phyloP scores from a whole-genome alignment of 2,113 vertebrate species.

The Apodemus sylvaticus region DNA sequence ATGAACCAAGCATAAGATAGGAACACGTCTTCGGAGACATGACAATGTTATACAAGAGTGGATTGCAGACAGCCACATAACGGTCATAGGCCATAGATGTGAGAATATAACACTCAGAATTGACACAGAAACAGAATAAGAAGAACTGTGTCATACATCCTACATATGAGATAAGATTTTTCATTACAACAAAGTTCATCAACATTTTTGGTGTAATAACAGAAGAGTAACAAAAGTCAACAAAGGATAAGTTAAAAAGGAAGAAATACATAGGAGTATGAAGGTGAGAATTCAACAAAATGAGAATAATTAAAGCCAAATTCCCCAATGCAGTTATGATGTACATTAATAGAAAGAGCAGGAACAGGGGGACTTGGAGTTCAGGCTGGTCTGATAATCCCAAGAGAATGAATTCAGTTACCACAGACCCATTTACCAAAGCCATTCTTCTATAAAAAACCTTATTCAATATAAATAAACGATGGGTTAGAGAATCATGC shows the following conservation, averaged over 20 bases:
- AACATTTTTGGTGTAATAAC: slow-evolving; percentile 70
- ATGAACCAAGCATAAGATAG: slow-evolving; percentile 19
- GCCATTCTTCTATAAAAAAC: not conserved
- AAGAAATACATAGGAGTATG: slow-evolving; percentile 69
- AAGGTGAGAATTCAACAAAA: slow-evolving; percentile 26
- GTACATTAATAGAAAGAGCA: not conserved
- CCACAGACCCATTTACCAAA: not conserved
- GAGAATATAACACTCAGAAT: slow-evolving; percentile 52
- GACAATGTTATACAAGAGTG: slow-evolving; percentile 7
- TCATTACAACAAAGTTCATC: slow-evolving; percentile 6
- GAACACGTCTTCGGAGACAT: not conserved
- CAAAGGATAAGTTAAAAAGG: slow-evolving; percentile 64
- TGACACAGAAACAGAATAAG: slow-evolving; percentile 27
- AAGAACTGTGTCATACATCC: slow-evolving; percentile 55
- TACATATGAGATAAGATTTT: slow-evolving; percentile 45
- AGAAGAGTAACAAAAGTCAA: slow-evolving; percentile 33
- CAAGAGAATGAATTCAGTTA: not conserved
- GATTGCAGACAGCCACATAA: slow-evolving; percentile 53
- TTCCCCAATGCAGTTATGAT: not conserved
- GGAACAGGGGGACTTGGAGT: not conserved
- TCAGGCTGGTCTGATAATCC: not conserved
- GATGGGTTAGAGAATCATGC: not conserved
- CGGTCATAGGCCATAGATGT: slow-evolving; percentile 44
- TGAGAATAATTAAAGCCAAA: slow-evolving; percentile 21
- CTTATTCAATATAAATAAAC: not conserved